Conservation (phyloP, 2,113 vertebrate genomes). For the Leucoraja erinaceus region DNA sequence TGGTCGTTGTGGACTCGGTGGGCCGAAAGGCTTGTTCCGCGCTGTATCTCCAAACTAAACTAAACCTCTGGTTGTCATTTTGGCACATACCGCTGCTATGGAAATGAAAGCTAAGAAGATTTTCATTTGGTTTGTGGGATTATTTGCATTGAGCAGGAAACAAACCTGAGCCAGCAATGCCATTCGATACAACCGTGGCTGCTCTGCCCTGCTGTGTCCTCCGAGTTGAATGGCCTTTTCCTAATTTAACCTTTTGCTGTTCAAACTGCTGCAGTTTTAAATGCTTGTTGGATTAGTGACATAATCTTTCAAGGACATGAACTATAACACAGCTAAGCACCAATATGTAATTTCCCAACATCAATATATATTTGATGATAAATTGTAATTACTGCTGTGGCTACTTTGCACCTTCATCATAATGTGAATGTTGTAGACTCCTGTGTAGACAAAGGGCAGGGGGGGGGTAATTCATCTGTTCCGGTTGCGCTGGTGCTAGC, state of each 20-base stretch:
- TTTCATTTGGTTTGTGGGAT: not conserved
- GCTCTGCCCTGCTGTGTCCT: too few species aligned
- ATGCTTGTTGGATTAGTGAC: not conserved
- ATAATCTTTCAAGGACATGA: not conserved
- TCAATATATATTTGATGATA: too few species aligned
- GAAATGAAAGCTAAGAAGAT: too few species aligned
- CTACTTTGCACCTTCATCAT: not conserved
- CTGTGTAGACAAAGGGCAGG: not conserved
- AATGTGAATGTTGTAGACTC: not conserved
- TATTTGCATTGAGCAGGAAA: too few species aligned
- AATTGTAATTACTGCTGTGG: not conserved
- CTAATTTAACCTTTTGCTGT: not conserved
- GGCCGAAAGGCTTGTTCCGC: too few species aligned
- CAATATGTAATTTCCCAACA: not conserved
- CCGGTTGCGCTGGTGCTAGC: too few species aligned
- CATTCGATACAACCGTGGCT: too few species aligned
- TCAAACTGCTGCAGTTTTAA: not conserved
- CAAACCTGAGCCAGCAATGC: too few species aligned
- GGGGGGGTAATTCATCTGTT: too few species aligned
- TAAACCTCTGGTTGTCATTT: not conserved
- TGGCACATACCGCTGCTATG: not conserved
- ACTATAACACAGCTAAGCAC: not conserved
- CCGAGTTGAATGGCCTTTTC: too few species aligned
- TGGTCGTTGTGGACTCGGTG: too few species aligned
- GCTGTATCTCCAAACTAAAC: not conserved